Evolutionary conservation across 1,140 invertebrate species (phyloP).

Genomic region (Maconellicoccus hirsutus): DNA sequence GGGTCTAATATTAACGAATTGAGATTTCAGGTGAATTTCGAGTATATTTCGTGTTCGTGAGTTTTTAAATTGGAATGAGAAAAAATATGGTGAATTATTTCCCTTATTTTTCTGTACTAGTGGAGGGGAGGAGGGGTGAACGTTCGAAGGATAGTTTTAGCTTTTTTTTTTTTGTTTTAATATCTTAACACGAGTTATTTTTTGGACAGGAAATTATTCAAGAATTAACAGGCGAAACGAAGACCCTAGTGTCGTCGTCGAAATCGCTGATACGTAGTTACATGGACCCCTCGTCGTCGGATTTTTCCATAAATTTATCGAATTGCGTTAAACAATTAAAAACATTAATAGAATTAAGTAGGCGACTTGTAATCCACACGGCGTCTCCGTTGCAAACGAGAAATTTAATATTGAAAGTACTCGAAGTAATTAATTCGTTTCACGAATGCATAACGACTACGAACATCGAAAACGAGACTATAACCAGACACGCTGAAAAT

Average conservation of each 20-base stretch:
- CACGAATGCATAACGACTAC: slow-evolving; percentile 31
- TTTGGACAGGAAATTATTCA: slow-evolving; percentile 6
- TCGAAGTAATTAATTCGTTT: slow-evolving; percentile 32
- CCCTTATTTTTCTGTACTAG: neutral
- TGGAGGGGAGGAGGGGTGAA: too few species aligned
- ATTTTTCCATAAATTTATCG: slow-evolving; percentile 49
- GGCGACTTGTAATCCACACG: slow-evolving; percentile 56
- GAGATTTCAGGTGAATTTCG: slow-evolving; percentile 55
- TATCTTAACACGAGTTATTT: neutral
- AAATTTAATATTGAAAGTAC: slow-evolving; percentile 62
- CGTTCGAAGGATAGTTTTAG: neutral
- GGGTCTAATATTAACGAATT: slow-evolving; percentile 55
- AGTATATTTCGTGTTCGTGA: neutral
- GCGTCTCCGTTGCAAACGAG: slow-evolving; percentile 63
- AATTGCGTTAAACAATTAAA: slow-evolving; percentile 56
- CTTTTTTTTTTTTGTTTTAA: slow-evolving; percentile 27
- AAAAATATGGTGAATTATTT: neutral
- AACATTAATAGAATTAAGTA: slow-evolving; percentile 51
- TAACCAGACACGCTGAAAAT: slow-evolving; percentile 61
- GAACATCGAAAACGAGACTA: slow-evolving; percentile 42
- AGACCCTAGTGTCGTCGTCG: slow-evolving; percentile 68
- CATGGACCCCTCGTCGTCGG: slow-evolving; percentile 38
- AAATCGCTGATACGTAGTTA: slow-evolving; percentile 60
- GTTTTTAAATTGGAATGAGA: neutral
- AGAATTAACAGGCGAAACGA: slow-evolving; percentile 35